These are phyloP conservation scores for Alca torda DNA, from an alignment of 2,797 vertebrate genomes.

Conservation along the genomic window DNA sequence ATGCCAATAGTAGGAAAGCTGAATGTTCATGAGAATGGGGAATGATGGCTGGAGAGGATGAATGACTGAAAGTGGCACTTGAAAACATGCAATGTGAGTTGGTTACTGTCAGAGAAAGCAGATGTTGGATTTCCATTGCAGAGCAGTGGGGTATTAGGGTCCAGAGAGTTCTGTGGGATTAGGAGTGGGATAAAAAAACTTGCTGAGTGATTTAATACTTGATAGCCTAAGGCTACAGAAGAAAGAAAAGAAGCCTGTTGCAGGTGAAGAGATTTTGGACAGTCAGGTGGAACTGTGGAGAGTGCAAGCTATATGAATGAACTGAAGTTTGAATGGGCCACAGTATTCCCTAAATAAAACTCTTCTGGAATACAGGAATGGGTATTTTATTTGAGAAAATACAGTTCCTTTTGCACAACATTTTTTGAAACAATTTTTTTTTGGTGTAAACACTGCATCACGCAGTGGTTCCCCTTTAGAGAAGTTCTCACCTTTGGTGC, in stretches of 20 bases:
- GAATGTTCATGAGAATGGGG: not conserved
- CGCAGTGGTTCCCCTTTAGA: not conserved
- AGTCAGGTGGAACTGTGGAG: not conserved
- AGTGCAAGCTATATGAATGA: not conserved
- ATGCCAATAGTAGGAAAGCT: not conserved
- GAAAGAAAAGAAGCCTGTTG: not conserved
- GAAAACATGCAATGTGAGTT: not conserved
- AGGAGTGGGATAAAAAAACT: not conserved
- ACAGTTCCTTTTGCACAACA: not conserved
- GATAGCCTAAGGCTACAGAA: not conserved
- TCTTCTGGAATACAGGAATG: not conserved
- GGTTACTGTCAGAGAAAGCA: not conserved
- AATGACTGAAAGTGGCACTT: not conserved
- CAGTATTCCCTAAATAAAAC: not conserved
- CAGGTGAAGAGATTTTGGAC: not conserved
- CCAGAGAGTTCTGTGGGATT: not conserved
- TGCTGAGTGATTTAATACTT: not conserved
- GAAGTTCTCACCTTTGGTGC: not conserved
- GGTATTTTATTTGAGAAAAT: not conserved
- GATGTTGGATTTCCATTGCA: not conserved
- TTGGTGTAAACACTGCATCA: not conserved
- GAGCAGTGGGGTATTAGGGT: not conserved
- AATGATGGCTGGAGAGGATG: not conserved
- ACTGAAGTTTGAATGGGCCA: not conserved
- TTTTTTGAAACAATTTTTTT: not conserved